Evolutionary conservation across 2,888 invertebrate genomes (phyloP), one percentile per base, ranked within the genome.

Genomic region (Ornithoptera priamus): DNA sequence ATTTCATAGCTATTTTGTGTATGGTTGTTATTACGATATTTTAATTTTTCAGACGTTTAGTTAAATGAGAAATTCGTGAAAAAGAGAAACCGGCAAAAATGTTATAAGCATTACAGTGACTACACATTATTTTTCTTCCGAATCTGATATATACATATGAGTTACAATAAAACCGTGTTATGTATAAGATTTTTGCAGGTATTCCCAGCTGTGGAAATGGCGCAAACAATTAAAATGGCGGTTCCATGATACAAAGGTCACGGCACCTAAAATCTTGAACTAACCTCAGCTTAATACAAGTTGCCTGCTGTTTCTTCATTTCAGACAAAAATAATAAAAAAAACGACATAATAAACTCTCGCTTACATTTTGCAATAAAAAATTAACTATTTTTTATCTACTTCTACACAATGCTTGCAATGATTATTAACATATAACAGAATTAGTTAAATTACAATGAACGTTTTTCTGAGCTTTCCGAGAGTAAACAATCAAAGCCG

Each of bases 181-280:
- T 46, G 46, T 46, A 12, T 46, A 46, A n/a, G 17, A 56, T 56
- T 56, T 56, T n/a, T n/a, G 18, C 20, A 15, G 56, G 56, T 56
- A 56, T 56, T 56, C 18, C 56, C 12, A 56, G 56, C 85, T 86
- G 82, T 85, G 85, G 84, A 83, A 84, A 85, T 85, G 85, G 85
- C 87, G 83, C 85, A 86, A 85, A 86, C 84, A 89, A 88, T 88
- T 90, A 90, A 91, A 90, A 91, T 91, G 90, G 90, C 90, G 89
- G 89, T 88, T 84, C 83, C 81, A 86, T 85, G 85, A 86, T 84
- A 82, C 82, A 82, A 79, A 82, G 79, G 76, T 81, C 81, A 78
- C 58, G 71, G 63, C 72, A 68, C 71, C 71, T 76, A 76, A 77
- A 46, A 74, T 72, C 64, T 62, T 66, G 36, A 64, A 61, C 36